Percentiles rank a stretch among this genome's conserved stretches.
Evolutionary conservation across 2,797 vertebrate genomes (phyloP).

Genomic region (Enoplosus armatus): DNA sequence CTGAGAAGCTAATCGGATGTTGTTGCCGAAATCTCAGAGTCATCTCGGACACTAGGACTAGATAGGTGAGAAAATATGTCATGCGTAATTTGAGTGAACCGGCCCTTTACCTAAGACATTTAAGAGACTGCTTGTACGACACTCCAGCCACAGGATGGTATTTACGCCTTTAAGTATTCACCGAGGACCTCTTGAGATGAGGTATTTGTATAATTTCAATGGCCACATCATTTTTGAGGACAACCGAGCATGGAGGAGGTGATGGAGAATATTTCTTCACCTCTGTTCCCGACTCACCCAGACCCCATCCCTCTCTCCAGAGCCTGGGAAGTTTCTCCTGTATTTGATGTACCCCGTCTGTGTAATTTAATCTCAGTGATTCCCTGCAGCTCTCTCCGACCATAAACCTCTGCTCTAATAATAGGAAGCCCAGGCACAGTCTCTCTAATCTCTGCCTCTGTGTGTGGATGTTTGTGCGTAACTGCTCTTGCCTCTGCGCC

Average conservation of each 20-base stretch:
- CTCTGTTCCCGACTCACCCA: slow-evolving; percentile 52
- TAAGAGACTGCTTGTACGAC: not conserved
- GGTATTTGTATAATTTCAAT: too few species aligned
- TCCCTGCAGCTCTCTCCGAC: slow-evolving; percentile 80
- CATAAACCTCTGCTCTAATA: slow-evolving; percentile 85
- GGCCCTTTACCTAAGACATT: not conserved
- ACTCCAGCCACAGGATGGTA: not conserved
- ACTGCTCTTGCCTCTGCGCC: slow-evolving; percentile 69
- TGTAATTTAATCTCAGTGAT: slow-evolving; percentile 86
- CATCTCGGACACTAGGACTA: not conserved
- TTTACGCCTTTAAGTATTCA: not conserved
- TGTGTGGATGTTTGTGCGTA: slow-evolving; percentile 64
- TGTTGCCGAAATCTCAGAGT: not conserved
- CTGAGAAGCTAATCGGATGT: not conserved
- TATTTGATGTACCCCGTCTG: slow-evolving; percentile 84
- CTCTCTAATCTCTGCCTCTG: slow-evolving; percentile 81
- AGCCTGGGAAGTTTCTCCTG: slow-evolving; percentile 73
- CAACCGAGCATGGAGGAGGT: too few species aligned
- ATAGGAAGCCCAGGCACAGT: slow-evolving; percentile 80
- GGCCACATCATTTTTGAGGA: too few species aligned
- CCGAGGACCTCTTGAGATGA: not conserved
- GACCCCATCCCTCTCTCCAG: slow-evolving; percentile 59
- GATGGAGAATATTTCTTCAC: slow-evolving; percentile 40
- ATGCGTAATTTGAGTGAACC: not conserved
- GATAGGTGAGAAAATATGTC: too few species aligned